phyloP scores from a whole-genome alignment of 2,888 invertebrate genomes.

The Fragum fragum region DNA sequence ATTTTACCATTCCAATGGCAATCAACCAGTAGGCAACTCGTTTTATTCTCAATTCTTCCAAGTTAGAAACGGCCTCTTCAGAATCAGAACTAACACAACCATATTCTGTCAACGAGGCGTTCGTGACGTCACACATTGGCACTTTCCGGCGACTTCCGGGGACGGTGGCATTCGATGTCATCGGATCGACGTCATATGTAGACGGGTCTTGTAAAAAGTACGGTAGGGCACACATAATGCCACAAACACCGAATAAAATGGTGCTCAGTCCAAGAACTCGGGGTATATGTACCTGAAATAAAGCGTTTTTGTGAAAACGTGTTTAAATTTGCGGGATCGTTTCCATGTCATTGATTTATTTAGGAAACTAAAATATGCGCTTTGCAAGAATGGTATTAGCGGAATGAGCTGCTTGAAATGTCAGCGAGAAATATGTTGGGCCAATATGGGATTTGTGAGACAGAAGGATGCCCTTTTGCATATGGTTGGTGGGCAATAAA shows the following conservation, averaged over 20 bases:
- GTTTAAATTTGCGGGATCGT: too few species aligned
- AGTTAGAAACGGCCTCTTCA: slow-evolving; percentile 12
- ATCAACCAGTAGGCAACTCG: slow-evolving; percentile 63
- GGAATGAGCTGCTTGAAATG: too few species aligned
- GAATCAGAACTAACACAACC: slow-evolving; percentile 15
- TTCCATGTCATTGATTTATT: too few species aligned
- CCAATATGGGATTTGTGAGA: too few species aligned
- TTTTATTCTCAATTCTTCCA: slow-evolving; percentile 48
- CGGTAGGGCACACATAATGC: slow-evolving; percentile 74
- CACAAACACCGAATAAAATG: slow-evolving; percentile 72
- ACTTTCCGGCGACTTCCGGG: slow-evolving; percentile 32
- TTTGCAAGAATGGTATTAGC: too few species aligned
- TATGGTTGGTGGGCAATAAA: too few species aligned
- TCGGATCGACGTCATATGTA: slow-evolving; percentile 33
- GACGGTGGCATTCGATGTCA: not conserved
- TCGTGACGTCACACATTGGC: slow-evolving; percentile 43
- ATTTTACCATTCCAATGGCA: slow-evolving; percentile 71
- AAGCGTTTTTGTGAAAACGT: too few species aligned
- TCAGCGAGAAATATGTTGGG: too few species aligned
- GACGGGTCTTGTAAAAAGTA: slow-evolving; percentile 68
- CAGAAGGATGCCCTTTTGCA: too few species aligned
- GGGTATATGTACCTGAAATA: slow-evolving; percentile 70
- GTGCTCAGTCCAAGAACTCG: slow-evolving; percentile 71
- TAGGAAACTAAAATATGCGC: too few species aligned
- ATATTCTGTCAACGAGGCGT: not conserved